phyloP scores from a whole-genome alignment of 2,797 vertebrate genomes.

The Parotocinclus haroldoi region DNA sequence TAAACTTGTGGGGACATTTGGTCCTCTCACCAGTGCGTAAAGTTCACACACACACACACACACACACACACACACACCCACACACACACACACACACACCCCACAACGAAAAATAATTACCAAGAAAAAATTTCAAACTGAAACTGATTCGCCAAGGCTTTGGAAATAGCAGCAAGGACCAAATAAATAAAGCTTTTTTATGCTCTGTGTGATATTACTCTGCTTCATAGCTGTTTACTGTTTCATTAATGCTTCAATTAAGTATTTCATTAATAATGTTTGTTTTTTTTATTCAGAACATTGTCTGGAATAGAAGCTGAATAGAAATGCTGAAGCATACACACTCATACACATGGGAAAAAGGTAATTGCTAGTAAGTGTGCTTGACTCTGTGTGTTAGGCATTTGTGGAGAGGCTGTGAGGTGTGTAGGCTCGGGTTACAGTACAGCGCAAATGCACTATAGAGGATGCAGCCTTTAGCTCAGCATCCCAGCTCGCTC shows the following conservation, averaged over 20 bases:
- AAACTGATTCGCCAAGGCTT: neutral
- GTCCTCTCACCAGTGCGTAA: too few relatives aligned
- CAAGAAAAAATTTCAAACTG: too few relatives aligned
- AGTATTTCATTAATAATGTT: slow-evolving; percentile 47
- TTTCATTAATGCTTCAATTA: slow-evolving; percentile 47
- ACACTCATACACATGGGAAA: slow-evolving; percentile 46
- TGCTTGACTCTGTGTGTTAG: slow-evolving; percentile 71
- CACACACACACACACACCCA: too few relatives aligned
- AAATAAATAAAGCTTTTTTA: slow-evolving; percentile 27
- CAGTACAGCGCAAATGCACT: slow-evolving; percentile 13
- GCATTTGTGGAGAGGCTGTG: slow-evolving; percentile 63
- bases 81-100: too few relatives aligned
- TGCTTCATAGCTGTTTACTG: slow-evolving; percentile 44
- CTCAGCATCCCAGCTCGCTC: slow-evolving; percentile 29
- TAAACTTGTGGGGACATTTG: too few relatives aligned
- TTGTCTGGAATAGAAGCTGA: slow-evolving; percentile 30
- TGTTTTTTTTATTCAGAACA: slow-evolving; percentile 34
- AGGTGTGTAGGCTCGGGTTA: slow-evolving; percentile 42
- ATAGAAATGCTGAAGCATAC: slow-evolving; percentile 31
- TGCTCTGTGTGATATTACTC: slow-evolving; percentile 26
- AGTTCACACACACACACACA: too few relatives aligned
- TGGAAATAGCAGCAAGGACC: slow-evolving; percentile 22
- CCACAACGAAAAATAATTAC: too few relatives aligned
- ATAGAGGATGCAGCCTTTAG: slow-evolving; percentile 39
- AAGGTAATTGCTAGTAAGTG: slow-evolving; percentile 66